A percentile compares a stretch with the other conserved stretches of the same genome.
These are phyloP conservation scores for Xiphophorus maculatus DNA, from an alignment of 2,113 vertebrate species.

Conservation along the genomic window DNA sequence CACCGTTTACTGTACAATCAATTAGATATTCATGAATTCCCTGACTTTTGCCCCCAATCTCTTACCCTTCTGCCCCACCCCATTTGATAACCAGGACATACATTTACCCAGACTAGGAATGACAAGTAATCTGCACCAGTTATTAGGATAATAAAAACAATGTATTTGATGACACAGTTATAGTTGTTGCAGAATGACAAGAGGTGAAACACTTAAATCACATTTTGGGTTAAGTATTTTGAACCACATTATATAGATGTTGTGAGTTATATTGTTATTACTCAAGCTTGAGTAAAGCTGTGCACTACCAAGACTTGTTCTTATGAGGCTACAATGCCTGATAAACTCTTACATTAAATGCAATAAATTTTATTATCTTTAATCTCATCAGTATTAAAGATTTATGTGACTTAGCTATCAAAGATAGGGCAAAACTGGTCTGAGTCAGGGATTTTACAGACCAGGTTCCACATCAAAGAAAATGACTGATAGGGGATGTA, in stretches of 20 bases:
- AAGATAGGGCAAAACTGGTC: neutral
- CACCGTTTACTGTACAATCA: neutral
- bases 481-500: neutral
- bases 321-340: neutral
- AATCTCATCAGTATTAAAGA: neutral
- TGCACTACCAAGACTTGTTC: slow-evolving; percentile 22
- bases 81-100: neutral
- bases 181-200: neutral
- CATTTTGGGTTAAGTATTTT: slow-evolving; percentile 23
- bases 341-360: neutral
- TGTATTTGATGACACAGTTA: neutral
- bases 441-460: neutral
- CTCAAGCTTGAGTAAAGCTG: slow-evolving; percentile 27
- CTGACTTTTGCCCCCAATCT: slow-evolving; percentile 14
- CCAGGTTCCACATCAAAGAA: neutral
- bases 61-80: neutral
- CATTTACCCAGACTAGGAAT: neutral
- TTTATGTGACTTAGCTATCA: neutral
- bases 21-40: slow-evolving; percentile 19
- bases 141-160: slow-evolving; percentile 20
- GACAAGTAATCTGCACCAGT: slow-evolving; percentile 1
- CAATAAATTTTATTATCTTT: neutral
- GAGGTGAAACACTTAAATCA: slow-evolving; percentile 26
- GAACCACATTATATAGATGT: slow-evolving; percentile 27
- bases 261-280: slow-evolving; percentile 13